phyloP scores from a whole-genome alignment of 1,140 invertebrate genomes.

The Aphis craccivora region DNA sequence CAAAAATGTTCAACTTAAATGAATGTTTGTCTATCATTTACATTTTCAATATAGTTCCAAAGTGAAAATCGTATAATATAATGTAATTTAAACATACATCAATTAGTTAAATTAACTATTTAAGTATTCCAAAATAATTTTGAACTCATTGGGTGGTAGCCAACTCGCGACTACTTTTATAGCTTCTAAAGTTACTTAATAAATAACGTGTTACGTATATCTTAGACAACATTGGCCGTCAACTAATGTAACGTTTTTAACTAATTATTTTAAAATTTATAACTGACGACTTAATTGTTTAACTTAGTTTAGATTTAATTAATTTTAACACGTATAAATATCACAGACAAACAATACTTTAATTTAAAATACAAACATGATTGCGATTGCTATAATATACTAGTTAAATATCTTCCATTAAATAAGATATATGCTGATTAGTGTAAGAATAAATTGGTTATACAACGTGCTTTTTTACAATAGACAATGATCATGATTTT shows the following conservation, averaged over 20 bases:
- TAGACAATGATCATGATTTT: no score
- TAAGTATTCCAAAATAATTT: conserved; percentile 18
- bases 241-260: neutral
- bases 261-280: conserved; percentile 1
- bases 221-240: neutral
- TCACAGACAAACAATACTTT: neutral
- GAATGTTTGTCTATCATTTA: neutral
- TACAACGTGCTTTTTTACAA: no score
- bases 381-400: neutral
- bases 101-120: conserved; percentile 47
- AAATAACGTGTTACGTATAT: neutral
- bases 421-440: neutral
- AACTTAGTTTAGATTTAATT: neutral
- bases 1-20: neutral
- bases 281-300: neutral
- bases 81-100: neutral
- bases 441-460: no score
- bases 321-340: neutral
- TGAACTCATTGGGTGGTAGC: neutral
- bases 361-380: neutral
- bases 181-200: conserved; percentile 35
- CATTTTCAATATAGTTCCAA: neutral
- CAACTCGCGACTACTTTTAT: conserved; percentile 13
- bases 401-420: neutral
- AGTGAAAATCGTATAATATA: neutral